Evolutionary conservation across 2,113 vertebrate genomes (phyloP).

Genomic region (Melanotaenia duboulayi): DNA sequence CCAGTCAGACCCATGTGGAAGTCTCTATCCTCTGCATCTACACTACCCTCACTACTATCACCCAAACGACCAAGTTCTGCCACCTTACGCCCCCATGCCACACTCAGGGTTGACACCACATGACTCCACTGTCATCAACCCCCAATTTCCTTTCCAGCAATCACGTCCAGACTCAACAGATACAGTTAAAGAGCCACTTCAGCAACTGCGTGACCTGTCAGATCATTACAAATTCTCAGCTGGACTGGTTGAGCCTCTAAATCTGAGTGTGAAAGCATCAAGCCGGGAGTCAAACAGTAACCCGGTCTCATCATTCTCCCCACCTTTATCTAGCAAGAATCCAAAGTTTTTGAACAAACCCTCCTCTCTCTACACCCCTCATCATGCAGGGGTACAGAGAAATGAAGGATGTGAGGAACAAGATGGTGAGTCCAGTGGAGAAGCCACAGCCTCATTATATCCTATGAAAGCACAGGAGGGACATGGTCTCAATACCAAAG

Average conservation of each 20-base stretch:
- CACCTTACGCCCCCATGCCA: slow-evolving; percentile 34
- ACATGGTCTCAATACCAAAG: slow-evolving; percentile 24
- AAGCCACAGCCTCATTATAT: not conserved
- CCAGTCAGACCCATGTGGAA: slow-evolving; percentile 26
- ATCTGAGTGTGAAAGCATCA: slow-evolving; percentile 73
- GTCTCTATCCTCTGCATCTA: slow-evolving; percentile 35
- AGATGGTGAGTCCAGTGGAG: slow-evolving; percentile 7
- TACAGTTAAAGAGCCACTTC: slow-evolving; percentile 54
- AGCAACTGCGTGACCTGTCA: slow-evolving; percentile 72
- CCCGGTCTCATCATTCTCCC: slow-evolving; percentile 74
- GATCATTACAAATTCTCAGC: slow-evolving; percentile 74
- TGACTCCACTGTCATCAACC: not conserved
- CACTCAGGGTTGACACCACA: slow-evolving; percentile 12
- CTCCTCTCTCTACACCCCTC: slow-evolving; percentile 70
- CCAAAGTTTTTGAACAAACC: slow-evolving; percentile 82
- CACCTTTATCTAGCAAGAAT: slow-evolving; percentile 63
- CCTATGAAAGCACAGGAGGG: slow-evolving; percentile 4
- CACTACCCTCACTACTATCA: slow-evolving; percentile 51
- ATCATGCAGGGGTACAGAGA: not conserved
- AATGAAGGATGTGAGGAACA: slow-evolving; percentile 41
- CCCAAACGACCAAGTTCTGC: slow-evolving; percentile 17
- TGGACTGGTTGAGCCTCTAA: slow-evolving; percentile 75
- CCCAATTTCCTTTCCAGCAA: not conserved
- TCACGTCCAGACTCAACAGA: slow-evolving; percentile 12
- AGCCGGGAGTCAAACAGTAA: slow-evolving; percentile 10